Evolutionary conservation across 2,888 invertebrate genomes (phyloP).

Genomic region (Chymomyza amoena): DNA sequence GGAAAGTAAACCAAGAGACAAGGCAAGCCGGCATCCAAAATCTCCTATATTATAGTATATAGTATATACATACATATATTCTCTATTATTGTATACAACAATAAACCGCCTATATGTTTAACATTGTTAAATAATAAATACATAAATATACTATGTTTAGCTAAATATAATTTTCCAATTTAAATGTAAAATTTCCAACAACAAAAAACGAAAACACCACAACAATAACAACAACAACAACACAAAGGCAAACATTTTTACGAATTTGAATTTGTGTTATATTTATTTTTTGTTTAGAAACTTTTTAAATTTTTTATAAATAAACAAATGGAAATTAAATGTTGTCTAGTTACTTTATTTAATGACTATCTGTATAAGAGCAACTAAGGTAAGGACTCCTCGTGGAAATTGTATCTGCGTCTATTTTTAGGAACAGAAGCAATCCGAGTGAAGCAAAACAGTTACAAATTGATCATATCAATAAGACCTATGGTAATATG

Average conservation of each 20-base stretch:
- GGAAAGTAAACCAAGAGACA: background rate
- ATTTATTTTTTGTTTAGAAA: slow-evolving; percentile 56
- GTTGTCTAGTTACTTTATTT: background rate
- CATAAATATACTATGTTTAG: slow-evolving; percentile 20
- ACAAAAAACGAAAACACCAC: slow-evolving; percentile 13
- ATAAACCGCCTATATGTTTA: slow-evolving; percentile 33
- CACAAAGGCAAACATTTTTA: slow-evolving; percentile 37
- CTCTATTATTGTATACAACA: slow-evolving; percentile 15
- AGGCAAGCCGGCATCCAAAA: slow-evolving; percentile 37
- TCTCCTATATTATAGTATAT: slow-evolving; percentile 37
- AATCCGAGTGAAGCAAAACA: no score
- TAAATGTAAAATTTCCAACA: slow-evolving; percentile 28
- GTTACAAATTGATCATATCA: no score
- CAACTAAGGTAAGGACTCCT: no score
- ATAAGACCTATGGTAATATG: no score
- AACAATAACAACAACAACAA: slow-evolving; percentile 21
- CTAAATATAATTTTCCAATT: slow-evolving; percentile 32
- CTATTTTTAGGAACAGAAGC: no score
- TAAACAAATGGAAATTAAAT: slow-evolving; percentile 27
- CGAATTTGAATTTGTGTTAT: background rate
- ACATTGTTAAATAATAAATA: slow-evolving; percentile 44
- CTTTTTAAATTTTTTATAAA: slow-evolving; percentile 68
- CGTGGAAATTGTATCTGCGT: no score
- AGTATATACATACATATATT: background rate
- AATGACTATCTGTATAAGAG: no score